Evolutionary conservation across 2,797 vertebrate species (phyloP), one percentile per base, ranked within the genome.

Genomic region (Schizothorax lantsangensis): DNA sequence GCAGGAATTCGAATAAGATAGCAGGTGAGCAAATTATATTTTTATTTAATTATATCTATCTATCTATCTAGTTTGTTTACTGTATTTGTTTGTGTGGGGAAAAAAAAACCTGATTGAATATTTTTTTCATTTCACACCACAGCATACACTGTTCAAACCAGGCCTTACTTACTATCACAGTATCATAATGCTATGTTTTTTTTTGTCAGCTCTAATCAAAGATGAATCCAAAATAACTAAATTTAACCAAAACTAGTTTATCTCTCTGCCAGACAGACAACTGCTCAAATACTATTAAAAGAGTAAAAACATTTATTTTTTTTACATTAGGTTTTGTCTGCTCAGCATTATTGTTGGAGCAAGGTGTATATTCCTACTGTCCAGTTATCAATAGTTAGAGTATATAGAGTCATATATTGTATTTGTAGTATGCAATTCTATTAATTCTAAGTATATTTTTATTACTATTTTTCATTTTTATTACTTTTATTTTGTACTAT

Each of bases 1-100:
- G 79, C 5, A 92, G 91, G 92, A 93, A 12, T 45, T 45, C 10
- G 3, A 49, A 84, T 66, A 87, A 77, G 78, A 87, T 83, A 85
- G 21, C 66, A 82, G 59, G 89, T 89, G 33, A 91, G 88, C 92
- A 26, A 66, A 79, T 33, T 69, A n/a, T 33, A 3, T 54, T 64
- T 30, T 19, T 66, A 40, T n/a, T 8, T 36, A 12, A 26, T 14
- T n/a, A 4, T 12, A 17, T 36, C 26, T 17, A 17, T 66, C 62
- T 33, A 15, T 47, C 47, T 15, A 4, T 52, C 49, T 52, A 0
- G 47, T 47, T 15, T 47, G 17, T 49, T 49, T 14, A 45, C 2
- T 45, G 43, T 45, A 45, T 45, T 45, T 45, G 43, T 11, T 45
- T 45, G 17, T 49, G 14, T 15, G 10, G 2, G 2, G 3, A 36